Evolutionary conservation across 2,888 invertebrate genomes (phyloP).

Genomic region (Brachynemurus nebulosus): DNA sequence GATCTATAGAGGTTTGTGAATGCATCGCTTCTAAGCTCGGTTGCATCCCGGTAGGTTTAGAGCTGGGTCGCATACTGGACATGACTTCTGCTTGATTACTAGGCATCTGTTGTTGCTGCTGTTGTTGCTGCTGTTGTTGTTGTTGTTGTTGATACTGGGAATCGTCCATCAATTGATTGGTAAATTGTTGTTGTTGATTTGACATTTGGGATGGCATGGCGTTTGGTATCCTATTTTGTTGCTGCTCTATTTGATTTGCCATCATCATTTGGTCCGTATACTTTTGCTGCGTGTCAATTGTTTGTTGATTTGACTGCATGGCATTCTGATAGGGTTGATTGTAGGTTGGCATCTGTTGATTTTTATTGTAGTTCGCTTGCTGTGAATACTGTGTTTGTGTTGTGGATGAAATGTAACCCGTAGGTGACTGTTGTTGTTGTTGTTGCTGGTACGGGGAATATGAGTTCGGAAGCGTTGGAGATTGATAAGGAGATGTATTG

Average conservation of each 20-base stretch:
- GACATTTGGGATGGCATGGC: constrained; percentile 25
- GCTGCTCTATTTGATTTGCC: constrained; percentile 13
- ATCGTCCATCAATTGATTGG: constrained; percentile 16
- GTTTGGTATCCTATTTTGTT: constrained; percentile 13
- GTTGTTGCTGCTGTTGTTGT: constrained; percentile 24
- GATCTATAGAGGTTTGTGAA: constrained; percentile 65
- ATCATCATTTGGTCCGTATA: constrained; percentile 10
- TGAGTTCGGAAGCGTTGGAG: constrained; percentile 23
- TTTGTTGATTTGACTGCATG: constrained; percentile 18
- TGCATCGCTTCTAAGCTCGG: constrained; percentile 33
- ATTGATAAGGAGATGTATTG: constrained; percentile 19
- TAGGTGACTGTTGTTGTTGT: constrained; percentile 17
- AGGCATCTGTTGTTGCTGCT: too few species aligned
- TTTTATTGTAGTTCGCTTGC: too few species aligned
- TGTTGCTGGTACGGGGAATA: constrained; percentile 21
- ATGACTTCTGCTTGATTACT: too few species aligned
- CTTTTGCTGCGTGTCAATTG: constrained; percentile 20
- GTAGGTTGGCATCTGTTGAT: too few species aligned
- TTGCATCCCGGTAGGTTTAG: constrained; percentile 33
- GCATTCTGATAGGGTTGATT: too few species aligned
- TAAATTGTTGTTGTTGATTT: too few species aligned
- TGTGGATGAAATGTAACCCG: too few species aligned
- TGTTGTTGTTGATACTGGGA: constrained; percentile 23
- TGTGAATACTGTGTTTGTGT: too few species aligned
- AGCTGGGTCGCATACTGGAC: constrained; percentile 33